Percentiles rank a stretch among this genome's conserved stretches.
phyloP scores from a whole-genome alignment of 1,140 invertebrate species.

The Zaprionus nigranus region DNA sequence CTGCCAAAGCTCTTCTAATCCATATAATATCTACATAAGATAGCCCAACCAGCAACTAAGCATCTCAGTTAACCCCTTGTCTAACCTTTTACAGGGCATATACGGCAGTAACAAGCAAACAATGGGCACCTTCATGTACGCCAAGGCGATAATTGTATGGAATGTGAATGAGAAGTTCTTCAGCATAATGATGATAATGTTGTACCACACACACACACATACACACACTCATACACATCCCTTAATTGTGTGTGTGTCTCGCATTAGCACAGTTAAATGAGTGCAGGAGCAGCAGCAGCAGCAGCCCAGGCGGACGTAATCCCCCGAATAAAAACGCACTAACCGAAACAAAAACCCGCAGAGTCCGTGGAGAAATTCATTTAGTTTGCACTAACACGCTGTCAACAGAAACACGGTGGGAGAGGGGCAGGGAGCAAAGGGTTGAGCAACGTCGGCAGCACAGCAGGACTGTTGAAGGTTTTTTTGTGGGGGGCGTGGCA shows the following conservation, averaged over 20 bases:
- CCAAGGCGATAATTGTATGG: conserved; percentile 40
- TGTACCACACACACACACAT: conserved; percentile 32
- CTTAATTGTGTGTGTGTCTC: conserved; percentile 42
- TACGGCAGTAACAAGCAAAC: conserved; percentile 42
- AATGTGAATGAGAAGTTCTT: conserved; percentile 54
- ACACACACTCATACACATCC: conserved; percentile 12
- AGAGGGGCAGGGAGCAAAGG: background rate
- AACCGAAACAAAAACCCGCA: conserved; percentile 74
- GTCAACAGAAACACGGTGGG: conserved; percentile 57
- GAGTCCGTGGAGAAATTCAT: conserved; percentile 77
- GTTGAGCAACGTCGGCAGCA: conserved; percentile 5
- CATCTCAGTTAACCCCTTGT: background rate
- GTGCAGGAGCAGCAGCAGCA: conserved; percentile 47
- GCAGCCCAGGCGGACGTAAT: conserved; percentile 49
- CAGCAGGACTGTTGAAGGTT: conserved; percentile 16
- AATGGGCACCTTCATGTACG: conserved; percentile 41
- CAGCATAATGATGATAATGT: conserved; percentile 37
- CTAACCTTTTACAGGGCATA: conserved; percentile 26
- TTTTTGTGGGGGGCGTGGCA: conserved; percentile 39
- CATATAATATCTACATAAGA: background rate
- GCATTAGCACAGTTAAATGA: conserved; percentile 74
- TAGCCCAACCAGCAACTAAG: background rate
- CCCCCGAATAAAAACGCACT: conserved; percentile 52
- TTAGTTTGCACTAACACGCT: conserved; percentile 82
- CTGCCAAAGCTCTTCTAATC: background rate